These are phyloP conservation scores for Mohoua ochrocephala DNA, from an alignment of 2,113 vertebrate species.

Conservation along the genomic window DNA sequence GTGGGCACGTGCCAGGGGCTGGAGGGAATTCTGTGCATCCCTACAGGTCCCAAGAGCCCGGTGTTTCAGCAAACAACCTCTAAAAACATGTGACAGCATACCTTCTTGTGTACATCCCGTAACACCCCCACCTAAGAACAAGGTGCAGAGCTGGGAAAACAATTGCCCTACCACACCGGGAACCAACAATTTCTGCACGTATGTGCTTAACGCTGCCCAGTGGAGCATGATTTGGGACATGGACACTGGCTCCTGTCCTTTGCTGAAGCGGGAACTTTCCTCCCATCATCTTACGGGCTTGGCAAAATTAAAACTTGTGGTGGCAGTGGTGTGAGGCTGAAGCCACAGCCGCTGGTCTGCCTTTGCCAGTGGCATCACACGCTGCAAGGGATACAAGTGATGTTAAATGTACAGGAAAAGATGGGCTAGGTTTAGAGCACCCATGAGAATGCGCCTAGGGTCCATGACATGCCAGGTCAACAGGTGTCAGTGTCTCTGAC, in stretches of 20 bases:
- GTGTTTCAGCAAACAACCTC: background rate
- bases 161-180: rapidly evolving
- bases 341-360: background rate
- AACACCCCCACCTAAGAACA: background rate
- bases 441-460: background rate
- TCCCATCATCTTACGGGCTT: background rate
- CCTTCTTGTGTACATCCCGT: background rate
- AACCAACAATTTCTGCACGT: background rate
- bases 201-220: rapidly evolving
- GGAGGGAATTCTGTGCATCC: constrained; percentile 4
- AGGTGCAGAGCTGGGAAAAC: background rate
- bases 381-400: background rate
- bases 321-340: background rate
- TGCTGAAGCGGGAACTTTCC: background rate
- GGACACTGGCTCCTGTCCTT: background rate
- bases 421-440: rapidly evolving
- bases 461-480: background rate
- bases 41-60: background rate
- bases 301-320: background rate
- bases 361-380: background rate
- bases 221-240: rapidly evolving
- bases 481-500: background rate
- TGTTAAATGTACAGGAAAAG: rapidly evolving
- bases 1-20: background rate
- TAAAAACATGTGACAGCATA: background rate